Conservation (phyloP, 2,113 vertebrate genomes). For the Daubentonia madagascariensis region DNA sequence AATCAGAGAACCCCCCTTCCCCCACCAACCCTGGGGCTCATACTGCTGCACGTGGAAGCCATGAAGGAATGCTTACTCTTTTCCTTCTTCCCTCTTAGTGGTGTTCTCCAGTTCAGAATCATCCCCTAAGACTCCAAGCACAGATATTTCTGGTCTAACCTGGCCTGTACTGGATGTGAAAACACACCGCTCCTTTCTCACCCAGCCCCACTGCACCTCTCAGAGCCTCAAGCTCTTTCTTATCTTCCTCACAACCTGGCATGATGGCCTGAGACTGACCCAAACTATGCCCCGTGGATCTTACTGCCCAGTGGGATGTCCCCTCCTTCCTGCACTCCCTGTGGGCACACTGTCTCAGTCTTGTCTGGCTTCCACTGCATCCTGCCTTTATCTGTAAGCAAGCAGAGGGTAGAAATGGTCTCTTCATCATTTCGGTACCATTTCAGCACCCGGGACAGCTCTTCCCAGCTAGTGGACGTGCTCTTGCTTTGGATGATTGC, state of each 20-base stretch:
- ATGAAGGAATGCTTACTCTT: not conserved
- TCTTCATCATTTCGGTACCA: not conserved
- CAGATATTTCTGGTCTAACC: not conserved
- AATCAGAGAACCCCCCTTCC: not conserved
- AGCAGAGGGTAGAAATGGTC: not conserved
- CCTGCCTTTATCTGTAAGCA: not conserved
- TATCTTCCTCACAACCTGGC: not conserved
- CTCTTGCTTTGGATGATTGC: not conserved
- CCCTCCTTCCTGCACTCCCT: not conserved
- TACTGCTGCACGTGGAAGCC: not conserved
- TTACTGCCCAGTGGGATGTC: no score
- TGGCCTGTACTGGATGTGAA: not conserved
- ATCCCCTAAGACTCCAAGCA: not conserved
- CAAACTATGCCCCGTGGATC: not conserved
- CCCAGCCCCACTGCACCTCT: not conserved
- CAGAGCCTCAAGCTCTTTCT: not conserved
- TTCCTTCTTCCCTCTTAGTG: not conserved
- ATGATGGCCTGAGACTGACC: no score
- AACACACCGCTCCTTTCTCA: not conserved
- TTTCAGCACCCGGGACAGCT: not conserved
- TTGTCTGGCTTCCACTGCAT: not conserved
- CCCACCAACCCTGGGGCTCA: not conserved
- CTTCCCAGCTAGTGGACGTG: rapidly evolving
- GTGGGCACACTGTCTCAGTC: not conserved
- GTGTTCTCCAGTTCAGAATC: not conserved